Conservation (phyloP, 2,113 vertebrate genomes). For the Platichthys flesus region DNA sequence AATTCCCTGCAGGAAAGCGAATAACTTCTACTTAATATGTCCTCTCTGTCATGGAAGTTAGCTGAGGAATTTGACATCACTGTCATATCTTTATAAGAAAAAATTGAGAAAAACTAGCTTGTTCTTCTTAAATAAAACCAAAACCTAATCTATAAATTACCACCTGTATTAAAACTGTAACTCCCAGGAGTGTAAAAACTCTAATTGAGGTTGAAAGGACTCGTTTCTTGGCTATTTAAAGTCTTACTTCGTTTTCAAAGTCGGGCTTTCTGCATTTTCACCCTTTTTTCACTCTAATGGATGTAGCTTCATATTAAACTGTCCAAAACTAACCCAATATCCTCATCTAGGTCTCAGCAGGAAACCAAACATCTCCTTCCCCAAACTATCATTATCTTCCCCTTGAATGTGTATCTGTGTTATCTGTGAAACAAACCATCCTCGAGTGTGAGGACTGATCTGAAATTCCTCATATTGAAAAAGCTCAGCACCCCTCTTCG, state of each 20-base stretch:
- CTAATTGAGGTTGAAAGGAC: too few species aligned
- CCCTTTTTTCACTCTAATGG: neutral
- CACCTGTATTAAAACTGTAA: too few species aligned
- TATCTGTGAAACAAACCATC: slow-evolving; percentile 8
- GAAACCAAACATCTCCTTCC: neutral
- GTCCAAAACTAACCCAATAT: too few species aligned
- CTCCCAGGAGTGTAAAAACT: too few species aligned
- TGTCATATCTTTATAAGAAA: neutral
- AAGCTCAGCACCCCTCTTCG: slow-evolving; percentile 30
- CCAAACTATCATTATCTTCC: neutral
- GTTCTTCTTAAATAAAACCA: neutral
- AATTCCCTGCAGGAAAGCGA: too few species aligned
- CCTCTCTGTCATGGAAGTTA: neutral
- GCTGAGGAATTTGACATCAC: neutral
- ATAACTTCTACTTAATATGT: too few species aligned
- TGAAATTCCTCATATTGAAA: slow-evolving; percentile 31
- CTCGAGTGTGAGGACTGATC: slow-evolving; percentile 16
- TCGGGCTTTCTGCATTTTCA: neutral
- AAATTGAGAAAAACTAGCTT: neutral
- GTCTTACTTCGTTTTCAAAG: neutral
- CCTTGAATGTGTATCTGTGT: neutral
- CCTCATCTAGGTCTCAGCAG: neutral
- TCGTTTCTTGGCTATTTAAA: too few species aligned
- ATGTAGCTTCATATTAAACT: neutral
- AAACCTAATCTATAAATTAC: too few species aligned